A percentile compares a stretch with the other conserved stretches of the same genome.
Evolutionary conservation across 2,113 vertebrate genomes (phyloP).

Genomic region (Rattus rattus): DNA sequence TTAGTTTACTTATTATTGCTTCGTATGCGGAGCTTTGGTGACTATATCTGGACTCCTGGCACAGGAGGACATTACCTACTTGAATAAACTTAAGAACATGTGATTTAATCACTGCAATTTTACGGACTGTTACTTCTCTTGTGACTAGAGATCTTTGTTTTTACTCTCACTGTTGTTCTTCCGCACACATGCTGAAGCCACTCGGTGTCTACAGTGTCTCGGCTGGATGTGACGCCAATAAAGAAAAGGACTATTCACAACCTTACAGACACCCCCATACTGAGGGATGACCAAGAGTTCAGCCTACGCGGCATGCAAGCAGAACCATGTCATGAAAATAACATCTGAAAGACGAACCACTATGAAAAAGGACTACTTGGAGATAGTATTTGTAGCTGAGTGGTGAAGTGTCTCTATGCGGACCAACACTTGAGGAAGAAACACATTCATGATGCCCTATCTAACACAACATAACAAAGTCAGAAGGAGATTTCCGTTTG

Average conservation of each 20-base stretch:
- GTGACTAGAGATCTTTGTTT: neutral
- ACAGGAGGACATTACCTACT: conserved; percentile 38
- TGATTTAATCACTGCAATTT: conserved; percentile 60
- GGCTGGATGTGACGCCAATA: neutral
- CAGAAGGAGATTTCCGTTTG: neutral
- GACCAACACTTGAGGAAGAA: neutral
- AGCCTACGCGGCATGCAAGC: rapidly evolving
- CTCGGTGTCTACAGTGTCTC: neutral
- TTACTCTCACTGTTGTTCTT: neutral
- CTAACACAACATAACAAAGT: neutral
- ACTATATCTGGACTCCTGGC: conserved; percentile 22
- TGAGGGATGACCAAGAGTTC: neutral
- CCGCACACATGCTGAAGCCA: neutral
- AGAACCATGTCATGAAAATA: neutral
- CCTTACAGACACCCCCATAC: neutral
- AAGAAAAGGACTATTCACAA: neutral
- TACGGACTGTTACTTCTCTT: conserved; percentile 30
- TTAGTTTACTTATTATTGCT: conserved; percentile 58
- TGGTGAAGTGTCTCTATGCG: neutral
- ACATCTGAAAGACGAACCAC: rapidly evolving
- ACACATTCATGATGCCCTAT: neutral
- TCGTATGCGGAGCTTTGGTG: conserved; percentile 29
- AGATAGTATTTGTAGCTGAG: neutral
- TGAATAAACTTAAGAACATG: conserved; percentile 62
- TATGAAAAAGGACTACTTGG: neutral